phyloP scores from a whole-genome alignment of 2,113 vertebrate genomes.

The Telmatochromis sp. region DNA sequence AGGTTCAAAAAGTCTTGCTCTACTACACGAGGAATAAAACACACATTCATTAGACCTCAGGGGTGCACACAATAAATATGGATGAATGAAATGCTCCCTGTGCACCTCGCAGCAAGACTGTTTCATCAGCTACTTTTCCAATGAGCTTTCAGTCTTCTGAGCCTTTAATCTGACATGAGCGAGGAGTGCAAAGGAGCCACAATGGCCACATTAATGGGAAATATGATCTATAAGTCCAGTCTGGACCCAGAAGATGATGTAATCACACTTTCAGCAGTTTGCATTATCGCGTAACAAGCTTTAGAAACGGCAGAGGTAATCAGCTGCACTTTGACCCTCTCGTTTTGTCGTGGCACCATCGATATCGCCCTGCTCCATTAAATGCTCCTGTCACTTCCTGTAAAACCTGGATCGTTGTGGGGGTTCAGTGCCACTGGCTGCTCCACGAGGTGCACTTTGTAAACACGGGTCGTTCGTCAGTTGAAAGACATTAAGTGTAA shows the following conservation, averaged over 20 bases:
- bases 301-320: neutral
- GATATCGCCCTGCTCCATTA: neutral
- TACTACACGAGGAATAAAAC: neutral
- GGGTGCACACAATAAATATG: neutral
- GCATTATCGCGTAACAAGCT: neutral
- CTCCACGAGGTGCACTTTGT: neutral
- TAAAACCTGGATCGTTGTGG: neutral
- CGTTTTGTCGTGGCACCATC: neutral
- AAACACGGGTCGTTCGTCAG: conserved; percentile 39
- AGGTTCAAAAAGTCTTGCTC: neutral
- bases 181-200: neutral
- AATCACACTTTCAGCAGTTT: neutral
- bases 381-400: neutral
- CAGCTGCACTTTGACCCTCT: neutral
- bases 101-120: neutral
- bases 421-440: neutral
- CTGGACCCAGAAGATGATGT: neutral
- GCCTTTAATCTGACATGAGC: neutral
- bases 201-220: neutral
- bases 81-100: neutral
- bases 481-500: conserved; percentile 19
- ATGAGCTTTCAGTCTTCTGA: neutral
- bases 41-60: neutral
- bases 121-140: neutral
- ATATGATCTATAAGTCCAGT: neutral